Percentiles rank a stretch among this genome's conserved stretches.
phyloP scores from a whole-genome alignment of 2,888 invertebrate species.

The Conchocele bisecta region DNA sequence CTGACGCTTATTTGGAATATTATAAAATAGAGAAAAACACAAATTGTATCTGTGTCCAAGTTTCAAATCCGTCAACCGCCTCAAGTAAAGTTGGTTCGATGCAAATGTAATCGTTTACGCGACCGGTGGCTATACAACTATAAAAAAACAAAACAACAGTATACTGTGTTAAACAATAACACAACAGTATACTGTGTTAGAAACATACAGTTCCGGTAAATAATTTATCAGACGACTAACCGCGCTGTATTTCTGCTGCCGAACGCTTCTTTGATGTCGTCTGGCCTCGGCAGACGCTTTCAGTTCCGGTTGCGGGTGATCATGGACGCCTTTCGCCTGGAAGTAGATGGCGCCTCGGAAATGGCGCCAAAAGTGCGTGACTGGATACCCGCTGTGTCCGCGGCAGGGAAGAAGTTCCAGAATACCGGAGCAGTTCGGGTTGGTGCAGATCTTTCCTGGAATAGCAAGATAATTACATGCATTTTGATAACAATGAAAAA shows the following conservation, averaged over 20 bases:
- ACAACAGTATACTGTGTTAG: no score
- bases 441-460: slow-evolving; percentile 94
- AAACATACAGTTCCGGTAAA: no score
- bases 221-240: slow-evolving; percentile 3
- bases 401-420: slow-evolving; percentile 95
- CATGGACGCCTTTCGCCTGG: slow-evolving; percentile 98
- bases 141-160: no score
- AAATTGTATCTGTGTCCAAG: no score
- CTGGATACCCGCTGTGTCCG: slow-evolving; percentile 98
- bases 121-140: no score
- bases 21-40: no score
- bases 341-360: slow-evolving; percentile 92
- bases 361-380: slow-evolving; percentile 99
- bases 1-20: no score
- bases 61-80: no score
- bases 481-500: no score
- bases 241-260: slow-evolving; percentile 36
- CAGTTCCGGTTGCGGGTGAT: slow-evolving; percentile 96
- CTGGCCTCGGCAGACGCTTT: slow-evolving; percentile 90
- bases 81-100: no score
- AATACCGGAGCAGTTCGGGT: slow-evolving; percentile 89
- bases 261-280: slow-evolving; percentile 64
- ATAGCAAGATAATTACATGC: slow-evolving; percentile 33
- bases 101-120: no score
- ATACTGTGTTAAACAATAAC: background rate